A percentile compares a stretch with the other conserved stretches of the same genome.
Evolutionary conservation across 1,140 invertebrate genomes (phyloP).

Genomic region (Reticulitermes speratus): DNA sequence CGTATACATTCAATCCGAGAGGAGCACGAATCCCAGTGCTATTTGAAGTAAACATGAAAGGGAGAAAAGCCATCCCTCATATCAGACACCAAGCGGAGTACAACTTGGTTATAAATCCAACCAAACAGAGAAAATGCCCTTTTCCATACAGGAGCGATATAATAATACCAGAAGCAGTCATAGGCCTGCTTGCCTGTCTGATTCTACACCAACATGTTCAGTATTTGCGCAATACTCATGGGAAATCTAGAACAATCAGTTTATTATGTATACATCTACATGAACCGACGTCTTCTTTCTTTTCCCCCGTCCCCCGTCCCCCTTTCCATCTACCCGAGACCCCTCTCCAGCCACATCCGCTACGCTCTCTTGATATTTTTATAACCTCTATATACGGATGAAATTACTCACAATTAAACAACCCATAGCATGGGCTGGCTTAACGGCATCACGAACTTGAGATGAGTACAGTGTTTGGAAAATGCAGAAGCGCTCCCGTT

Average conservation of each 20-base stretch:
- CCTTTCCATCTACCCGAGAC: background rate
- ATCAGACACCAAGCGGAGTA: background rate
- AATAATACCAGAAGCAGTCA: background rate
- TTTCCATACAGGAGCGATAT: background rate
- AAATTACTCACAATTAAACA: slow-evolving; percentile 17
- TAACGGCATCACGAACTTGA: background rate
- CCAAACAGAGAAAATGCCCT: slow-evolving; percentile 15
- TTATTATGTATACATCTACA: slow-evolving; percentile 18
- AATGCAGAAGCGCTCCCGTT: background rate
- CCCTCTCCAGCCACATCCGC: background rate
- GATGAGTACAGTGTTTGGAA: background rate
- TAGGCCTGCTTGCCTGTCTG: background rate
- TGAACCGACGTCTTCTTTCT: slow-evolving; percentile 3
- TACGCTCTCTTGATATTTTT: slow-evolving; percentile 11
- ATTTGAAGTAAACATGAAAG: background rate
- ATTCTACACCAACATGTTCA: slow-evolving; percentile 3
- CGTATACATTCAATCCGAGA: background rate
- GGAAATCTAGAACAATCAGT: slow-evolving; percentile 18
- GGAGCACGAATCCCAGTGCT: background rate
- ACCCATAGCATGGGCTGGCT: background rate
- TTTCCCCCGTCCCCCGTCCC: background rate
- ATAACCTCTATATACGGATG: background rate
- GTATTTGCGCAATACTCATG: slow-evolving; percentile 9
- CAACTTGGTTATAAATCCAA: slow-evolving; percentile 10
- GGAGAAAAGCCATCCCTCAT: background rate